phyloP scores from a whole-genome alignment of 2,888 invertebrate genomes.

The Folsomia manolachei region DNA sequence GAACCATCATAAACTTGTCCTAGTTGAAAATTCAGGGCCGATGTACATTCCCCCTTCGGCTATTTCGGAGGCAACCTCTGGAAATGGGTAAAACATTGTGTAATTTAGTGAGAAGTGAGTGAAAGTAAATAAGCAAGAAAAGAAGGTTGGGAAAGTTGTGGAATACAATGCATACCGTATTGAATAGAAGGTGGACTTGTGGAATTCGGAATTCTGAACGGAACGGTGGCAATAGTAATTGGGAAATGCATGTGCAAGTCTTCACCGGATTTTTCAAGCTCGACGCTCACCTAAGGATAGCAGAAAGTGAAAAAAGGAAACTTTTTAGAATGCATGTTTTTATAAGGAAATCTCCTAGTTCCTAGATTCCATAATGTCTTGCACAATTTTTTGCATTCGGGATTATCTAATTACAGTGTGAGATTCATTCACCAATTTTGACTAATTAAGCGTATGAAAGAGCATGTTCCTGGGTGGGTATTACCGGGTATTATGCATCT shows the following conservation, averaged over 20 bases:
- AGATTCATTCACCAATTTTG: too few species aligned
- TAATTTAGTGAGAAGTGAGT: background rate
- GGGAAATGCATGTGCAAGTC: constrained; percentile 71
- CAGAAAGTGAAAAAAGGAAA: background rate
- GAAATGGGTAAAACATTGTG: constrained; percentile 13
- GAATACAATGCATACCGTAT: constrained; percentile 64
- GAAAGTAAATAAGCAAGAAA: too few species aligned
- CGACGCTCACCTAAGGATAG: constrained; percentile 63
- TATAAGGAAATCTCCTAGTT: too few species aligned
- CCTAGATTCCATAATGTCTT: too few species aligned
- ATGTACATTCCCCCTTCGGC: constrained; percentile 68
- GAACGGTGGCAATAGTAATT: constrained; percentile 71
- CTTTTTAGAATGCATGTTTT: too few species aligned
- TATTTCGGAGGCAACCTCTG: constrained; percentile 68
- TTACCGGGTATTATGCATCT: too few species aligned
- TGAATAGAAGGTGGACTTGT: constrained; percentile 62
- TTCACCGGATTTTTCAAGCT: constrained; percentile 68
- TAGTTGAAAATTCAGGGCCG: constrained; percentile 65
- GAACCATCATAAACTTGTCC: constrained; percentile 75
- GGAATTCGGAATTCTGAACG: constrained; percentile 67
- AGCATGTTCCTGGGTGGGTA: too few species aligned
- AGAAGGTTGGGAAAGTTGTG: too few species aligned
- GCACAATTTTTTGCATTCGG: too few species aligned
- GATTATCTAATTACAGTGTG: too few species aligned
- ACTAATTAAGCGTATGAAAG: too few species aligned